Evolutionary conservation across 2,113 vertebrate species (phyloP).

Genomic region (Megaceryle torquata): DNA sequence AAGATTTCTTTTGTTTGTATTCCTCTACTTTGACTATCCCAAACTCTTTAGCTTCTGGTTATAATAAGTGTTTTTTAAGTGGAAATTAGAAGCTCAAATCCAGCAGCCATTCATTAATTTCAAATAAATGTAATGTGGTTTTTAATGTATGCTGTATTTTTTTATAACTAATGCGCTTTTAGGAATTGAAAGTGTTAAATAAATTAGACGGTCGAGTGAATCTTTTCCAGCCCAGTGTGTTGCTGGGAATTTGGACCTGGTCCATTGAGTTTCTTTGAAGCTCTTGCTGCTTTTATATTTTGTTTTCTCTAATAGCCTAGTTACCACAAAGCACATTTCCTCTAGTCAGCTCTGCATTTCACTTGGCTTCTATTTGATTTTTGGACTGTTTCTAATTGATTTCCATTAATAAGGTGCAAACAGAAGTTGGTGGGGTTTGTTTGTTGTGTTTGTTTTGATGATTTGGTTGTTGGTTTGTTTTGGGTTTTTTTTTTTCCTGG

Average conservation of each 20-base stretch:
- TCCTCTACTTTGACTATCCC: background rate
- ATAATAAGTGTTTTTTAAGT: background rate
- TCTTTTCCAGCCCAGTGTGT: conserved; percentile 34
- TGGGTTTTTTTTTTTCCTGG: background rate
- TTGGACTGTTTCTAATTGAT: conserved; percentile 63
- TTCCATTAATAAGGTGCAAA: conserved; percentile 60
- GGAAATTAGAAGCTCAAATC: conserved; percentile 11
- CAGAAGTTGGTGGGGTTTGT: background rate
- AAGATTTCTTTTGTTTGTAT: background rate
- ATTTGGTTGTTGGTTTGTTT: background rate
- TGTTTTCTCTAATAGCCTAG: conserved; percentile 57
- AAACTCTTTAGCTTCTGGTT: background rate
- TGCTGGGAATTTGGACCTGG: conserved; percentile 55
- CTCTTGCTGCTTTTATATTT: conserved; percentile 64
- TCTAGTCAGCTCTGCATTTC: conserved; percentile 25
- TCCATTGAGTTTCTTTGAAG: conserved; percentile 67
- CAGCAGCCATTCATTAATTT: conserved; percentile 4
- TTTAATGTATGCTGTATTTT: background rate
- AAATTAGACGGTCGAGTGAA: conserved; percentile 39
- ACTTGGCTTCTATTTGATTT: conserved; percentile 56
- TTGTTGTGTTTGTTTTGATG: background rate
- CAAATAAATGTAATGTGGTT: background rate
- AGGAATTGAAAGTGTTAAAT: conserved; percentile 48
- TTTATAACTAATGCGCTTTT: background rate
- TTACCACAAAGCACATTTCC: conserved; percentile 70